Conservation (phyloP, 2,888 invertebrate species). For the Cremastobaeus sp. region DNA sequence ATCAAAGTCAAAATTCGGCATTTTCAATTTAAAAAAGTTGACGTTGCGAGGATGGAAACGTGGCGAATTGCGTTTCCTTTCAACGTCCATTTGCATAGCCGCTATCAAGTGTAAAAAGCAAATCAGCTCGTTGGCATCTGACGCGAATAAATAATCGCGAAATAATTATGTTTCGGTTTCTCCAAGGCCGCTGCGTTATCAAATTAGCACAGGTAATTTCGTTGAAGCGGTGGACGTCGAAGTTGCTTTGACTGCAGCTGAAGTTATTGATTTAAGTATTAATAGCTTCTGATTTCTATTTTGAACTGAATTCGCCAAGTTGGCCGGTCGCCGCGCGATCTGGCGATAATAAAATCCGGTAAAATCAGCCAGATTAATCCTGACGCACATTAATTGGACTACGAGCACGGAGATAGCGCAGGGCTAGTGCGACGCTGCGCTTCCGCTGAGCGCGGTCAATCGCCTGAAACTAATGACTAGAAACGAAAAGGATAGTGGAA, state of each 20-base stretch:
- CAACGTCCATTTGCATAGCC: no score
- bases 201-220: constrained; percentile 49
- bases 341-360: constrained; percentile 22
- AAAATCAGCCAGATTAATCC: constrained; percentile 32
- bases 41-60: no score
- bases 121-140: no score
- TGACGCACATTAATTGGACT: constrained; percentile 38
- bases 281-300: constrained; percentile 55
- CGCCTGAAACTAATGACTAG: constrained; percentile 41
- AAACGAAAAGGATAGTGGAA: constrained; percentile 44
- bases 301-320: constrained; percentile 42
- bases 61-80: no score
- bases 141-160: constrained; percentile 26
- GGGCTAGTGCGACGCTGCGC: constrained; percentile 7
- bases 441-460: constrained; percentile 35
- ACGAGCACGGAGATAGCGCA: constrained; percentile 32
- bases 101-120: no score
- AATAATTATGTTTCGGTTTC: constrained; percentile 49
- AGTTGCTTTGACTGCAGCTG: constrained; percentile 35
- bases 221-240: constrained; percentile 41
- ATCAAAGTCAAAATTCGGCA: no score
- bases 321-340: constrained; percentile 35
- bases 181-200: constrained; percentile 45
- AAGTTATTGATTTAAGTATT: constrained; percentile 59
- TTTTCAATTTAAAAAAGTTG: no score